phyloP scores from a whole-genome alignment of 2,113 vertebrate species.

The Centropus unirufus region DNA sequence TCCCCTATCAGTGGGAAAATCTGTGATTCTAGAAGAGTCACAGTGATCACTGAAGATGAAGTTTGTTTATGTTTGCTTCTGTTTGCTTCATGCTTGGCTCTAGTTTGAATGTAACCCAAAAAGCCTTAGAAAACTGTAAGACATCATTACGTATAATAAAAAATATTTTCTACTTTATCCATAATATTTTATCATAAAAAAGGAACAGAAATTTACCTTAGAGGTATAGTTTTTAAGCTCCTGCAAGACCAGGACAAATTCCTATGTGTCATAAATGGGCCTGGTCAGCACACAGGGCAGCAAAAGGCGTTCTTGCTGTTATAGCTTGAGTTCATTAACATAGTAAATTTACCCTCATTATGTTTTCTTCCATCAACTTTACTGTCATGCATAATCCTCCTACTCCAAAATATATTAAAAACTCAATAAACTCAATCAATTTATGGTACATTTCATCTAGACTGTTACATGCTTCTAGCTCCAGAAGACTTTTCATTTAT shows the following conservation, averaged over 20 bases:
- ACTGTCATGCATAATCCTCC: background rate
- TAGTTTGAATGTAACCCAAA: background rate
- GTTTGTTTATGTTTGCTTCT: background rate
- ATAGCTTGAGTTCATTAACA: background rate
- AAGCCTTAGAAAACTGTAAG: background rate
- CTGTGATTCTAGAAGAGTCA: background rate
- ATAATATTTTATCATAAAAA: background rate
- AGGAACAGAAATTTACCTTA: background rate
- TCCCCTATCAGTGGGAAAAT: background rate
- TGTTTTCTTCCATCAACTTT: background rate
- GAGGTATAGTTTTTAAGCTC: background rate
- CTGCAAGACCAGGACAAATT: background rate
- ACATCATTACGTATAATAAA: background rate
- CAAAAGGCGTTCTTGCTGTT: background rate
- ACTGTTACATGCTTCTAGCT: background rate
- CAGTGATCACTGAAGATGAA: background rate
- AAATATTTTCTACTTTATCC: background rate
- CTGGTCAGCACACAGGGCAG: background rate
- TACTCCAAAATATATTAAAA: background rate
- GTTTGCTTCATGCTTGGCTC: background rate
- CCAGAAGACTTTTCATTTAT: background rate
- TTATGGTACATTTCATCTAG: background rate
- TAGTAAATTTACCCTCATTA: background rate
- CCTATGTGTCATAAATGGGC: background rate
- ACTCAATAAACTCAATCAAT: background rate